phyloP scores from a whole-genome alignment of 2,888 invertebrate genomes.

The Pachymerium ferrugineum region DNA sequence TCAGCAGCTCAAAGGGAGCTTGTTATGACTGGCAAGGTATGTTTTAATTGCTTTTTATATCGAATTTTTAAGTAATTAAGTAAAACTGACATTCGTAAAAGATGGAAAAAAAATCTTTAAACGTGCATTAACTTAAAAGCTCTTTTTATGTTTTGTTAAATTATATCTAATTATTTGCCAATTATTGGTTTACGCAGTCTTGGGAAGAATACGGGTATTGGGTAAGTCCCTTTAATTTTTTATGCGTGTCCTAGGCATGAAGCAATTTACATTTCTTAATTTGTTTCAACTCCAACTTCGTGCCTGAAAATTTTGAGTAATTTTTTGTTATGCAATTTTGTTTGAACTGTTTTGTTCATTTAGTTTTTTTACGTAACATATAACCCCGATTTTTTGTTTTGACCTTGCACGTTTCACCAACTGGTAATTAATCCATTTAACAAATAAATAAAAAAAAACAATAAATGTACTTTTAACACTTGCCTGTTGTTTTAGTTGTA shows the following conservation, averaged over 20 bases:
- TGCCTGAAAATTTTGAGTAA: no score
- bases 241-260: not conserved
- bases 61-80: not conserved
- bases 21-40: conserved; percentile 76
- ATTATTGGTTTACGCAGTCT: conserved; percentile 28
- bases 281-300: not conserved
- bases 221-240: conserved; percentile 27
- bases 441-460: not conserved
- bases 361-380: not conserved
- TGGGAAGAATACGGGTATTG: conserved; percentile 32
- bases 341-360: no score
- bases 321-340: no score
- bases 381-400: not conserved
- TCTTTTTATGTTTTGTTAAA: not conserved
- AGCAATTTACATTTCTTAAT: not conserved
- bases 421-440: not conserved
- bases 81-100: not conserved
- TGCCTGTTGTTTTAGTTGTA: not conserved
- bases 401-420: not conserved
- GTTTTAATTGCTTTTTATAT: not conserved
- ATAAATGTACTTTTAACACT: not conserved
- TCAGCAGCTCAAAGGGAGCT: conserved; percentile 94
- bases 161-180: not conserved
- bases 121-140: not conserved
- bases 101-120: not conserved